Conservation (phyloP, 2,113 vertebrate genomes). For the Zosterops borbonicus region DNA sequence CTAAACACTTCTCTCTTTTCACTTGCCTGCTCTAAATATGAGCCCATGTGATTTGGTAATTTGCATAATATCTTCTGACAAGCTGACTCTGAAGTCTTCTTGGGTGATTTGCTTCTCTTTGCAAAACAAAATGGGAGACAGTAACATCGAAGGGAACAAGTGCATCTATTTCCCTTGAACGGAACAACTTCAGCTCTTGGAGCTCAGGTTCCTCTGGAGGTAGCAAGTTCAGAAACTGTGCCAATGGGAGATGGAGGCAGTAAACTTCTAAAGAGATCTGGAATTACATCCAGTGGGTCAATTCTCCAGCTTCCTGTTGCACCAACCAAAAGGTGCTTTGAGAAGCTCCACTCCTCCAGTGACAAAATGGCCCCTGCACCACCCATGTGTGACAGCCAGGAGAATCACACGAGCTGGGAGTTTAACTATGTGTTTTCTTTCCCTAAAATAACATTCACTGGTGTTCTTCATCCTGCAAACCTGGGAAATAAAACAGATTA, state of each 20-base stretch:
- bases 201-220: neutral
- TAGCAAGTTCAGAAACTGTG: neutral
- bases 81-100: constrained; percentile 46
- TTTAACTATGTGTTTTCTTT: neutral
- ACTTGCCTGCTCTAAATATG: constrained; percentile 21
- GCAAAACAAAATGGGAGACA: constrained; percentile 40
- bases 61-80: constrained; percentile 52
- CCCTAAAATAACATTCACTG: neutral
- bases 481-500: neutral
- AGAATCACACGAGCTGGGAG: neutral
- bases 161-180: neutral
- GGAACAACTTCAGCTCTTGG: neutral
- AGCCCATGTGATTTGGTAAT: constrained; percentile 35
- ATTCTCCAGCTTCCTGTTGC: neutral
- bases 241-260: neutral
- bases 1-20: constrained; percentile 15
- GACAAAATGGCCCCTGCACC: neutral
- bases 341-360: neutral
- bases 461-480: neutral
- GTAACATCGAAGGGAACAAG: neutral
- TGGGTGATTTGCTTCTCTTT: constrained; percentile 45
- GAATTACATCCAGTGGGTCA: neutral
- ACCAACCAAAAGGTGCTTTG: neutral
- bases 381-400: fast-evolving
- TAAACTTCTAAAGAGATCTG: neutral